Evolutionary conservation across 2,113 vertebrate genomes (phyloP).

Genomic region (Camelus bactrianus): DNA sequence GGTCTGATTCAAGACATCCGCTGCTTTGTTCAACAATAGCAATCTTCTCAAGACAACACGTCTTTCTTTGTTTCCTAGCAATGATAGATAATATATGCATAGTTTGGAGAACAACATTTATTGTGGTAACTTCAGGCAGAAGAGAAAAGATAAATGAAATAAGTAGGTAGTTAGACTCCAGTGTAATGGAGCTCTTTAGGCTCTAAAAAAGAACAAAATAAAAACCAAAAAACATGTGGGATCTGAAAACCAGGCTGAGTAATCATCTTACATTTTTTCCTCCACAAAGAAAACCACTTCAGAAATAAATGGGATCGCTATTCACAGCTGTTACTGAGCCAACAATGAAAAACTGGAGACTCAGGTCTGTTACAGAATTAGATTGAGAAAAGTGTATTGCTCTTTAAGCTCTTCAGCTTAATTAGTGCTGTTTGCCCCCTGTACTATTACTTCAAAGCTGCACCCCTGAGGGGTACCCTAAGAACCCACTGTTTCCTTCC

Average conservation of each 20-base stretch:
- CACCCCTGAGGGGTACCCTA: not conserved
- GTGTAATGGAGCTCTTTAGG: conserved; percentile 47
- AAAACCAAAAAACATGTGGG: conserved; percentile 32
- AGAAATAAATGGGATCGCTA: not conserved
- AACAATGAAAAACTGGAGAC: conserved; percentile 1
- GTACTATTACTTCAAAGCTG: not conserved
- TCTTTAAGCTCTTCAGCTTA: not conserved
- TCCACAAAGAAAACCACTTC: conserved; percentile 8
- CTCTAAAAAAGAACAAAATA: conserved; percentile 49
- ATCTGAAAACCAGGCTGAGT: conserved; percentile 9
- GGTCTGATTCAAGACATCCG: conserved; percentile 51
- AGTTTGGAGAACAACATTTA: conserved; percentile 43
- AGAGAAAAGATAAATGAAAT: conserved; percentile 63
- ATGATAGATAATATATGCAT: conserved; percentile 18
- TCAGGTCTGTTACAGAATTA: not conserved
- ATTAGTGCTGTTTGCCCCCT: not conserved
- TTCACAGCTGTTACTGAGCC: not conserved
- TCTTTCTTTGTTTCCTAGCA: conserved; percentile 61
- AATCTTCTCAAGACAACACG: conserved; percentile 33
- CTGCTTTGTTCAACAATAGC: conserved; percentile 52
- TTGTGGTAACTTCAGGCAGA: conserved; percentile 58
- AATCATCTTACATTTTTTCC: not conserved
- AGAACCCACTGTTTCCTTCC: not conserved
- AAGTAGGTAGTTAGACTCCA: conserved; percentile 30
- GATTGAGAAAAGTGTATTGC: not conserved